phyloP scores from a whole-genome alignment of 2,113 vertebrate genomes.

The Rhinoderma darwinii region DNA sequence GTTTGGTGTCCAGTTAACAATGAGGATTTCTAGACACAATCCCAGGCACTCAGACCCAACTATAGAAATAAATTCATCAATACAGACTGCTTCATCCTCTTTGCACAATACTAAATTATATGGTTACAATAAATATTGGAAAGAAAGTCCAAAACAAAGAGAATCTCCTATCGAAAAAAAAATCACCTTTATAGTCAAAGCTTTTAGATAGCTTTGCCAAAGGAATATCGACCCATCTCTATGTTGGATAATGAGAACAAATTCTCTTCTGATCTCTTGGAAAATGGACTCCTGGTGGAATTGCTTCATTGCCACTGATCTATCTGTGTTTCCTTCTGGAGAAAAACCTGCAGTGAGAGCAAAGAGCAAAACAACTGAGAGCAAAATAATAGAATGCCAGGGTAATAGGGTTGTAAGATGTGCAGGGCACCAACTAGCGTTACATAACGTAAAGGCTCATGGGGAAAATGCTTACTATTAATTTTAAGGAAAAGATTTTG shows the following conservation, averaged over 20 bases:
- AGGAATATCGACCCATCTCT: slow-evolving; percentile 56
- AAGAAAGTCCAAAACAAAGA: slow-evolving; percentile 53
- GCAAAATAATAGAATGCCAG: slow-evolving; percentile 31
- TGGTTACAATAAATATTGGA: slow-evolving; percentile 43
- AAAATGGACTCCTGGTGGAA: slow-evolving; percentile 8
- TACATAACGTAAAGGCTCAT: not conserved
- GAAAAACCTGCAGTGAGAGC: slow-evolving; percentile 67
- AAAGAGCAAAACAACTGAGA: slow-evolving; percentile 61
- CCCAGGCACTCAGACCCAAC: slow-evolving; percentile 34
- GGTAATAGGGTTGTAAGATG: not conserved
- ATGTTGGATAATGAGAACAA: slow-evolving; percentile 58
- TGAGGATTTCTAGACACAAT: slow-evolving; percentile 41
- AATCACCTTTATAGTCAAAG: slow-evolving; percentile 39
- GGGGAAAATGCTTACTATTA: not conserved
- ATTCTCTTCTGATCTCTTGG: slow-evolving; percentile 16
- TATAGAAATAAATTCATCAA: slow-evolving; percentile 32
- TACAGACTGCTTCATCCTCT: slow-evolving; percentile 40
- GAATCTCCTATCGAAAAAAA: slow-evolving; percentile 39
- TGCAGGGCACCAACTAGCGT: not conserved
- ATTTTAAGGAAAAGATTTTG: not conserved
- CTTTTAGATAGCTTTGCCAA: slow-evolving; percentile 49
- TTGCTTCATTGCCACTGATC: slow-evolving; percentile 16
- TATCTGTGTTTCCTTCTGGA: slow-evolving; percentile 64
- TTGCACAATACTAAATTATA: slow-evolving; percentile 50
- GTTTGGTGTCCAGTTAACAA: slow-evolving; percentile 62